These are phyloP conservation scores for Nanorana parkeri DNA, from an alignment of 2,113 vertebrate genomes.

Conservation along the genomic window DNA sequence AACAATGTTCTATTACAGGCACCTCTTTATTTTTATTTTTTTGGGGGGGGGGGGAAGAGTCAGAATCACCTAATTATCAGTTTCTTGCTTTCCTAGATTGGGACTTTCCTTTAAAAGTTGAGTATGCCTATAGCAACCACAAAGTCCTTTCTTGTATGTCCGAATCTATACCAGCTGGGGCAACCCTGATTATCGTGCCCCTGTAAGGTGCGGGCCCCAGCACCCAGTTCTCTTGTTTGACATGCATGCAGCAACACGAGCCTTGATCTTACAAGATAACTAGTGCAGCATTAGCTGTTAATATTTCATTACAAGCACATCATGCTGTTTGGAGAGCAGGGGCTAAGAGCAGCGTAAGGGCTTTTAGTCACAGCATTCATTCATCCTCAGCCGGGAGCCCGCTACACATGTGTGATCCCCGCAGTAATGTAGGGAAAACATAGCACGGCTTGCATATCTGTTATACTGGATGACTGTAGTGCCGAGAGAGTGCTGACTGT, in stretches of 20 bases:
- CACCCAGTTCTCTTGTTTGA: slow-evolving; percentile 56
- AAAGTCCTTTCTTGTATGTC: background rate
- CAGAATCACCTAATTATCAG: too few species aligned
- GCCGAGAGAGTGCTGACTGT: background rate
- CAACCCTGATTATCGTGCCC: background rate
- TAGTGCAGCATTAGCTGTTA: slow-evolving; percentile 64
- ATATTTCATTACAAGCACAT: slow-evolving; percentile 61
- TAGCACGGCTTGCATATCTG: background rate
- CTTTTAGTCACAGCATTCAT: slow-evolving; percentile 34
- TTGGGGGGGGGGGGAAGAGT: too few species aligned
- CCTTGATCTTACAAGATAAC: slow-evolving; percentile 59
- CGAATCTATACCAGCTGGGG: background rate
- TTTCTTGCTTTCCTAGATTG: too few species aligned
- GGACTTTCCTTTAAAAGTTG: too few species aligned
- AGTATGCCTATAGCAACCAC: background rate
- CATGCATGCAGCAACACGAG: slow-evolving; percentile 49
- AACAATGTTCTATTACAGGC: too few species aligned
- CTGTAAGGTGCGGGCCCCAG: background rate
- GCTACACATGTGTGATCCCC: slow-evolving; percentile 14
- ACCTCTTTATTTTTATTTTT: too few species aligned
- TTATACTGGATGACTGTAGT: background rate
- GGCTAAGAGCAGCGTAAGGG: slow-evolving; percentile 22
- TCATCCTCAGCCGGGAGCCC: slow-evolving; percentile 15
- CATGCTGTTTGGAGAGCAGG: slow-evolving; percentile 22
- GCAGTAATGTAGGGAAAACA: background rate